Evolutionary conservation across 2,113 vertebrate genomes (phyloP).

Genomic region (Apteryx owenii): DNA sequence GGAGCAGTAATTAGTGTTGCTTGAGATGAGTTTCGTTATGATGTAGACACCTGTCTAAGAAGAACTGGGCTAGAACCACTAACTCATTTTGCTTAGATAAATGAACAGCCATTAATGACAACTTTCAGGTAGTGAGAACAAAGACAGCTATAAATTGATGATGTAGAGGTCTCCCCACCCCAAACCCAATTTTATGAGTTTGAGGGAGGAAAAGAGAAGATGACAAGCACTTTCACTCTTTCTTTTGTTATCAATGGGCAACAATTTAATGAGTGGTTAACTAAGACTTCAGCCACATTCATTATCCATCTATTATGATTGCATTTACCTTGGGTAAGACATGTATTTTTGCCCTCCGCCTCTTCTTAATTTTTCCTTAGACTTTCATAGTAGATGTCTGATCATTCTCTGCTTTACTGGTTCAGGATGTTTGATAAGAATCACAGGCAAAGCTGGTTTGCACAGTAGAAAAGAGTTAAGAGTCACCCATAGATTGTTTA

Average conservation of each 20-base stretch:
- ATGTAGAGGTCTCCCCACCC: not conserved
- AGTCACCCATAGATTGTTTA: not conserved
- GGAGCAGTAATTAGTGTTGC: not conserved
- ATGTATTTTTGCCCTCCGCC: not conserved
- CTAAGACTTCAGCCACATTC: not conserved
- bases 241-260: not conserved
- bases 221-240: not conserved
- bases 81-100: not conserved
- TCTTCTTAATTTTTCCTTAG: not conserved
- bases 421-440: not conserved
- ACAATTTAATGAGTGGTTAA: not conserved
- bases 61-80: not conserved
- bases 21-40: not conserved
- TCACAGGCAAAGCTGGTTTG: not conserved
- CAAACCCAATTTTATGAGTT: not conserved
- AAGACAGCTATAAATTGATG: not conserved
- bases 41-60: not conserved
- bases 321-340: not conserved
- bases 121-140: not conserved
- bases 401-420: not conserved
- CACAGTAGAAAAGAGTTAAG: constrained; percentile 1
- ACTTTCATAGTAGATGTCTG: not conserved
- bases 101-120: not conserved
- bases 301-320: not conserved
- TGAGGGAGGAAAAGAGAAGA: not conserved